Conservation (phyloP, 2,888 invertebrate genomes). For the Zonitis immaculata region DNA sequence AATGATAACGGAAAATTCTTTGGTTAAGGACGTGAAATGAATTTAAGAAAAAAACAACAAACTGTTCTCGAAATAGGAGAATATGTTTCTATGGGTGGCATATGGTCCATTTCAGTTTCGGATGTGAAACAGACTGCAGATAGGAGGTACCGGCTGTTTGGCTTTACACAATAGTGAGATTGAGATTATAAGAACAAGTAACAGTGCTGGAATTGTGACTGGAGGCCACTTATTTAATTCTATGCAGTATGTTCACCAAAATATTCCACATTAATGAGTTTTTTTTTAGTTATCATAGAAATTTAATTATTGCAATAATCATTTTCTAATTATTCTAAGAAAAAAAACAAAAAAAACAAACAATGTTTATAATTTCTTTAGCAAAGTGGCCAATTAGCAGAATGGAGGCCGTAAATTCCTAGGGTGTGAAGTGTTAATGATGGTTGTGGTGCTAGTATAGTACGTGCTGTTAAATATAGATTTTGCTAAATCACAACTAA, state of each 20-base stretch:
- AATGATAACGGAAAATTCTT: background rate
- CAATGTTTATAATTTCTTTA: too few relatives aligned
- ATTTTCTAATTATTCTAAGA: too few relatives aligned
- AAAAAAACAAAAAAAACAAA: too few relatives aligned
- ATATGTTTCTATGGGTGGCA: conserved; percentile 3
- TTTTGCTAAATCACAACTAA: background rate
- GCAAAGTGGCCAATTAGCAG: too few relatives aligned
- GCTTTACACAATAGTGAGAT: background rate
- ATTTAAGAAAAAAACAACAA: too few relatives aligned
- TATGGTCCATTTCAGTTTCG: conserved; percentile 14
- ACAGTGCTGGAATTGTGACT: background rate
- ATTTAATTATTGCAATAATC: too few relatives aligned
- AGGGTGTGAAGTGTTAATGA: too few relatives aligned
- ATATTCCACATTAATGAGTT: too few relatives aligned
- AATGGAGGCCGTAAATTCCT: too few relatives aligned
- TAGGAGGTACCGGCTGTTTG: conserved; percentile 7
- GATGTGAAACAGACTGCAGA: conserved; percentile 5
- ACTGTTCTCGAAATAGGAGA: background rate
- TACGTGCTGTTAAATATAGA: background rate
- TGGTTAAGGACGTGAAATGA: conserved; percentile 1
- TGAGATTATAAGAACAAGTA: background rate
- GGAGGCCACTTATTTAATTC: background rate
- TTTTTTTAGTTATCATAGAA: too few relatives aligned
- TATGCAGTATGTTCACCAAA: too few relatives aligned
- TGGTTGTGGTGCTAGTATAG: background rate